These are phyloP conservation scores for Brachionus rubens DNA, from an alignment of 1,140 invertebrate species.

Conservation along the genomic window DNA sequence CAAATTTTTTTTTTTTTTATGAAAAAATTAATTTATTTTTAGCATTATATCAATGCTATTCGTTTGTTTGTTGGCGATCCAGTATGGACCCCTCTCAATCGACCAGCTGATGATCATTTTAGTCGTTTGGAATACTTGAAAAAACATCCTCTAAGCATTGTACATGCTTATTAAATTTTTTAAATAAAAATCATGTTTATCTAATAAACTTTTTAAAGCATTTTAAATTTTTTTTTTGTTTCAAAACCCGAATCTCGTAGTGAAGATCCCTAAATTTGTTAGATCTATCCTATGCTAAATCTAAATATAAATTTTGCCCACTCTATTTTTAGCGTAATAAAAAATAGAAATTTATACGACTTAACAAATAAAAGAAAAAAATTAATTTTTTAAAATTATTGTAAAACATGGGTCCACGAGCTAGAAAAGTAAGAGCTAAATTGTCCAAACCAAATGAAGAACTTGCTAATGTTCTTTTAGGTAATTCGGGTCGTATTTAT, in stretches of 20 bases:
- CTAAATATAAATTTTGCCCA: too few species aligned
- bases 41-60: constrained; percentile 82
- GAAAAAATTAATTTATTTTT: not conserved
- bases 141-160: not conserved
- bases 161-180: not conserved
- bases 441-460: constrained; percentile 27
- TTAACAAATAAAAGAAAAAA: too few species aligned
- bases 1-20: not conserved
- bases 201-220: too few species aligned
- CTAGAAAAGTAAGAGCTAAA: not conserved
- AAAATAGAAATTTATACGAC: too few species aligned
- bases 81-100: constrained; percentile 82
- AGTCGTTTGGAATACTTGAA: constrained; percentile 27
- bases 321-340: too few species aligned
- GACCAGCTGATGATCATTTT: constrained; percentile 72
- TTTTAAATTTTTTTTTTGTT: too few species aligned
- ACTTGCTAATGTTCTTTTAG: constrained; percentile 34
- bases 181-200: too few species aligned
- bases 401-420: constrained; percentile 6
- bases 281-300: too few species aligned
- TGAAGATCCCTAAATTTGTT: too few species aligned
- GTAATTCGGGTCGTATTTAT: too few species aligned
- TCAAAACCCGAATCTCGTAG: too few species aligned
- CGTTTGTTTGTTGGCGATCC: constrained; percentile 87
- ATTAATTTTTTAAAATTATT: too few species aligned